phyloP scores from a whole-genome alignment of 2,888 invertebrate genomes.

The Drosophila robusta region DNA sequence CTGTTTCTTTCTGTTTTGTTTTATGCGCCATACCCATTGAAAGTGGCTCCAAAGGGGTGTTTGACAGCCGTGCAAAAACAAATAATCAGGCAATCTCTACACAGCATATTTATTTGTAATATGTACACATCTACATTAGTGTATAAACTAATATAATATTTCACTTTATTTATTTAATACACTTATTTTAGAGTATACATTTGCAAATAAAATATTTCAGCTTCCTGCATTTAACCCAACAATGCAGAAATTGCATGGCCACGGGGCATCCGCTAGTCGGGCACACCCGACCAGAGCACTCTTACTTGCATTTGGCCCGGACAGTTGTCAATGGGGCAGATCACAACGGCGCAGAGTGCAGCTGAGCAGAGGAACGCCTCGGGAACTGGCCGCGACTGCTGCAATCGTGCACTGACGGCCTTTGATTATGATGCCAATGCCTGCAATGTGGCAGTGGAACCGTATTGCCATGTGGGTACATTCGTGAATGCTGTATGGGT shows the following conservation, averaged over 20 bases:
- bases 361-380: constrained; percentile 49
- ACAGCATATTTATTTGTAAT: too few species aligned
- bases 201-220: too few species aligned
- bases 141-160: too few species aligned
- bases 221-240: too few species aligned
- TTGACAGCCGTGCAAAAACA: too few species aligned
- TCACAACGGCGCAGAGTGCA: constrained; percentile 50
- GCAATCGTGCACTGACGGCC: constrained; percentile 67
- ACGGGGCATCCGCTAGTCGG: background rate
- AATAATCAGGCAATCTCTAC: too few species aligned
- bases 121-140: too few species aligned
- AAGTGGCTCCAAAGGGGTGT: too few species aligned
- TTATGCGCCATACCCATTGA: background rate
- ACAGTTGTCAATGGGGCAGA: constrained; percentile 71
- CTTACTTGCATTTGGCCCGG: constrained; percentile 27
- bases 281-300: background rate
- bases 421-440: constrained; percentile 69
- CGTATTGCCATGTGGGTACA: constrained; percentile 25
- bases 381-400: constrained; percentile 22
- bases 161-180: too few species aligned
- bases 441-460: constrained; percentile 21
- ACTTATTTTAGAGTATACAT: too few species aligned
- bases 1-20: background rate
- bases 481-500: constrained; percentile 20
- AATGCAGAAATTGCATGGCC: too few species aligned